Base-by-base conservation (phyloP, 2,113 vertebrate genomes). In the Scalopus aquaticus region DNA sequence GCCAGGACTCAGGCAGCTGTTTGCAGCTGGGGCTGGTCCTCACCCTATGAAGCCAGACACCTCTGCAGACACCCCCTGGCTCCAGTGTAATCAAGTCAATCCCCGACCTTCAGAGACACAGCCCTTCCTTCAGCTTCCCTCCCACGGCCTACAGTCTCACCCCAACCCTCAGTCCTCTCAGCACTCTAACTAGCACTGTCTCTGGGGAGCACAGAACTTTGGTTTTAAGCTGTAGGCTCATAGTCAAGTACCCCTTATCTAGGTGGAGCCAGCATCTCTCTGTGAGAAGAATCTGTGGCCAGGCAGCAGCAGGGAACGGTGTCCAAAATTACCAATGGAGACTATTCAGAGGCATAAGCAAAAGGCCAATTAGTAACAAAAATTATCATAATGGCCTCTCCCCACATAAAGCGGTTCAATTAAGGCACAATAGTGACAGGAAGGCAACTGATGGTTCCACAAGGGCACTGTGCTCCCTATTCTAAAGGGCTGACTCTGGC, bases 281-380 rank as follows among this genome's bases (percentile, higher is more conserved):
- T 0, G 0, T 20, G 69, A 89, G 56, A 94, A 92, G 77, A 65
- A 64, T n/a, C 70, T 28, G 42, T 28, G 81, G 88, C 72, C 37
- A 73, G 26, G 62, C 15, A 0, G 44, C 11, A 9, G 69, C 91
- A 39, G 73, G 88, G 32, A 91, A 64, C 8, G 1, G 35, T 51
- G 62, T 60, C 72, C 72, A 76, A 92, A 90, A 93, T 5, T 56
- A 62, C 81, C 81, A 7, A 15, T 0, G 72, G 89, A 94, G 67
- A 67, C 90, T 67, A 60, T 92, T 97, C 93, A 92, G 65, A 93
- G 84, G 39, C 81, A 51, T 69, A 72, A 94, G 72, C 4, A 44
- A 94, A 96, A 76, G 73, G 58, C 81, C 90, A 96, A 94, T 96
- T 95, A 97, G 93, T 95, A 94, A 86, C 12, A 20, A 69, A 96